Evolutionary conservation across 2,797 vertebrate genomes (phyloP).

Genomic region (Arnoldichthys spilopterus): DNA sequence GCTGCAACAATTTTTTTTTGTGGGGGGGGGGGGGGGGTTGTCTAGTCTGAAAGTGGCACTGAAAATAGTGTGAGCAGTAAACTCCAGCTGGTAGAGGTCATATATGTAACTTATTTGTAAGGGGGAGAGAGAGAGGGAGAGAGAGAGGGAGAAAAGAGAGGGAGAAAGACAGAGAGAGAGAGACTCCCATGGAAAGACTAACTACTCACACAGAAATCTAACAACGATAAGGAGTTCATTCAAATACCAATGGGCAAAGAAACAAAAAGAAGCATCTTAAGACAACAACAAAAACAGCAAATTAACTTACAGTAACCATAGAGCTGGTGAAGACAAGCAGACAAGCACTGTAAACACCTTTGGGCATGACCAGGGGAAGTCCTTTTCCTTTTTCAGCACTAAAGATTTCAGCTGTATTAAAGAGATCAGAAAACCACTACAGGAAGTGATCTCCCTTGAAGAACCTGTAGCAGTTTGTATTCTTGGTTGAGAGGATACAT

Average conservation of each 20-base stretch:
- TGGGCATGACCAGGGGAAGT: neutral
- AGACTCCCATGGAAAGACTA: too few species aligned
- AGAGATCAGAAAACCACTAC: neutral
- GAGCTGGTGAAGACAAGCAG: neutral
- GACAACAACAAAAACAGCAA: neutral
- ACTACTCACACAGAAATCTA: too few species aligned
- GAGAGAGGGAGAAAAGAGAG: too few species aligned
- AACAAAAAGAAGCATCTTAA: neutral
- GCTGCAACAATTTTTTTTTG: slow-evolving; percentile 24
- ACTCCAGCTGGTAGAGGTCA: too few species aligned
- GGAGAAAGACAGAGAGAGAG: too few species aligned
- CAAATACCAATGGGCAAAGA: too few species aligned
- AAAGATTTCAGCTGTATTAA: neutral
- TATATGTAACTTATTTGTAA: too few species aligned
- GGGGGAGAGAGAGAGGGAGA: too few species aligned
- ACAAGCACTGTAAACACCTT: slow-evolving; percentile 17
- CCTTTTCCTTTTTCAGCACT: neutral
- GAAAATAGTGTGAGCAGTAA: slow-evolving; percentile 7
- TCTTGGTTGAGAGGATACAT: slow-evolving; percentile 2
- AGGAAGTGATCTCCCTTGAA: neutral
- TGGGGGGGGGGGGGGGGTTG: too few species aligned
- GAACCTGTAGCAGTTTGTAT: slow-evolving; percentile 1
- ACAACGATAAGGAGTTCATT: too few species aligned
- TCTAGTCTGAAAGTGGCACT: slow-evolving; percentile 1
- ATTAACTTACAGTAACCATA: neutral